These are phyloP conservation scores for Dasyprocta punctata DNA, from an alignment of 2,113 vertebrate species.

Conservation along the genomic window DNA sequence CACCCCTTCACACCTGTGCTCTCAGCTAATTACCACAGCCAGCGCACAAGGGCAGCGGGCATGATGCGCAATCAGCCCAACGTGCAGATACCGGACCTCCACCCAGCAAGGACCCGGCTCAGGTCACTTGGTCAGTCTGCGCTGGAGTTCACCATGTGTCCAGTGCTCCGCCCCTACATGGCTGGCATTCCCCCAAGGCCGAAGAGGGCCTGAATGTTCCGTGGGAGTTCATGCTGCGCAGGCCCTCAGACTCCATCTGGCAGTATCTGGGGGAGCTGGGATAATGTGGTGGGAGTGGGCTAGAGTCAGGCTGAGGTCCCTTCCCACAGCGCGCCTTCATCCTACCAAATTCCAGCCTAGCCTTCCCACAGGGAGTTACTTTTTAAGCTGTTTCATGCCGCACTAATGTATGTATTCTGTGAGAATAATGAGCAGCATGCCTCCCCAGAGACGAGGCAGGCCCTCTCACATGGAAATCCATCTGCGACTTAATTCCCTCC, in stretches of 20 bases:
- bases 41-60: fast-evolving
- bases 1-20: background rate
- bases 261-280: background rate
- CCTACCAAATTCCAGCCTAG: background rate
- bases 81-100: background rate
- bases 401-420: background rate
- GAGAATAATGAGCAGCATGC: background rate
- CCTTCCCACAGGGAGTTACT: background rate
- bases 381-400: background rate
- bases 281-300: background rate
- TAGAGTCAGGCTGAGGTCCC: background rate
- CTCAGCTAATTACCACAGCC: background rate
- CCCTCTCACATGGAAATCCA: background rate
- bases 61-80: fast-evolving
- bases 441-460: background rate
- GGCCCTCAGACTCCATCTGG: background rate
- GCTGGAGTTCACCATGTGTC: background rate
- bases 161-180: background rate
- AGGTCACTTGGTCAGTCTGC: background rate
- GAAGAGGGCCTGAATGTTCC: fast-evolving
- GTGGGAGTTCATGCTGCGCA: background rate
- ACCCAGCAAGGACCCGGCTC: background rate
- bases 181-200: background rate
- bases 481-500: background rate
- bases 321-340: fast-evolving